Evolutionary conservation across 1,140 invertebrate genomes (phyloP).

Genomic region (Drosophila takahashii): DNA sequence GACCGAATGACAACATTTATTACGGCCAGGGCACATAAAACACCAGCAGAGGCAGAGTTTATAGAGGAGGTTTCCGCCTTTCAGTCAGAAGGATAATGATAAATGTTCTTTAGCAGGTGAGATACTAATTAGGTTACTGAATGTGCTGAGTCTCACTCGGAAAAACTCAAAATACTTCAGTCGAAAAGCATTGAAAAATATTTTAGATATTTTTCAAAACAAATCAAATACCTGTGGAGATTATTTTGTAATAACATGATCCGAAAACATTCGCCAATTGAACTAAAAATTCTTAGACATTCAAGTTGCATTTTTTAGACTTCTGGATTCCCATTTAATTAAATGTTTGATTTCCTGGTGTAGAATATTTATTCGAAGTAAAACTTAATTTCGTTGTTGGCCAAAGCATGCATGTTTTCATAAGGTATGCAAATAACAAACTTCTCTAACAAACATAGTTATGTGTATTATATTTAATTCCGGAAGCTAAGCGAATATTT

Average conservation of each 20-base stretch:
- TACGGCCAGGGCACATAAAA: slow-evolving; percentile 47
- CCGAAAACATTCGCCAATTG: too few relatives aligned
- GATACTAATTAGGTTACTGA: slow-evolving; percentile 27
- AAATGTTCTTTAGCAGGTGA: slow-evolving; percentile 1
- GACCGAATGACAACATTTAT: slow-evolving; percentile 47
- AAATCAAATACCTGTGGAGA: too few relatives aligned
- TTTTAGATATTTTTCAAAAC: too few relatives aligned
- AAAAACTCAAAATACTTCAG: neutral
- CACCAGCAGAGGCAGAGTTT: slow-evolving; percentile 2
- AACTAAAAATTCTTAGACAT: too few relatives aligned
- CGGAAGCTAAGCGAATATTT: slow-evolving; percentile 20
- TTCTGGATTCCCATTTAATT: too few relatives aligned
- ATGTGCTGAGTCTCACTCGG: neutral
- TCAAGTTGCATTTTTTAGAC: too few relatives aligned
- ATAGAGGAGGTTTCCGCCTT: slow-evolving; percentile 1
- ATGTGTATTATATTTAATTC: neutral
- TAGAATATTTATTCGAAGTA: neutral
- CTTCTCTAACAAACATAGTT: slow-evolving; percentile 3
- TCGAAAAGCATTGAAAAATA: neutral
- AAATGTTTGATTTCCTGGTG: too few relatives aligned
- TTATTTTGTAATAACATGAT: too few relatives aligned
- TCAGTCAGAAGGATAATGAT: slow-evolving; percentile 22
- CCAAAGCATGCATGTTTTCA: neutral
- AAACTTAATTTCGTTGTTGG: neutral
- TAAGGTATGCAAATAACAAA: slow-evolving; percentile 1